A percentile compares a stretch with the other conserved stretches of the same genome.
Conservation (phyloP, 2,888 invertebrate genomes). For the Quadroppia sp. region DNA sequence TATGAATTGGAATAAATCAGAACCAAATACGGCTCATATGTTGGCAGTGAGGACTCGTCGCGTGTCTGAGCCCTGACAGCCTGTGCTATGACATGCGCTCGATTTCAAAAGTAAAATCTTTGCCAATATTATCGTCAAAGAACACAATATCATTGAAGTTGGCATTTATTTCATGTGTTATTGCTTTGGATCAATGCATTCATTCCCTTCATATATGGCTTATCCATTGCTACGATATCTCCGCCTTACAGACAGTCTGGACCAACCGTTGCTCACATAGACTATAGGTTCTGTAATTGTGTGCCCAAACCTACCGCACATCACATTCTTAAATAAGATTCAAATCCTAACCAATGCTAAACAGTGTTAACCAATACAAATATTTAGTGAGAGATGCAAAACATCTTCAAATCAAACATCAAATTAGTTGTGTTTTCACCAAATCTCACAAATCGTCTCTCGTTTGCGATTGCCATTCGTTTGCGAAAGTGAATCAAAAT, state of each 20-base stretch:
- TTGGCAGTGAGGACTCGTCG: neutral
- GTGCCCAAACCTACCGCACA: slow-evolving; percentile 23
- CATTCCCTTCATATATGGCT: neutral
- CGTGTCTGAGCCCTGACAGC: neutral
- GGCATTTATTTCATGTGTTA: slow-evolving; percentile 13
- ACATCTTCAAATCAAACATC: slow-evolving; percentile 9
- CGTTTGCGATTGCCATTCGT: neutral
- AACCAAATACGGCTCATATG: slow-evolving; percentile 8
- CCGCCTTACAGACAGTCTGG: neutral
- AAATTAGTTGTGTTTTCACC: neutral
- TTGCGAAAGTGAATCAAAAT: neutral
- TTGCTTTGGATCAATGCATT: neutral
- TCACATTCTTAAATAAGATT: slow-evolving; percentile 23
- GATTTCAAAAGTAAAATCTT: neutral
- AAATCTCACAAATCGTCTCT: neutral
- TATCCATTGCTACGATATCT: neutral
- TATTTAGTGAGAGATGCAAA: neutral
- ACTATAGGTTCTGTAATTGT: slow-evolving; percentile 14
- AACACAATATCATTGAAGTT: slow-evolving; percentile 24
- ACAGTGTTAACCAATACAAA: slow-evolving; percentile 11
- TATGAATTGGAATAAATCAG: neutral
- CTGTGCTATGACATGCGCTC: slow-evolving; percentile 15
- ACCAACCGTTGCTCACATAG: slow-evolving; percentile 24
- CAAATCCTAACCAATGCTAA: slow-evolving; percentile 26
- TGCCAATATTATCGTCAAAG: slow-evolving; percentile 14